These are phyloP conservation scores for Morpho helenor DNA, from an alignment of 2,888 invertebrate species.

Conservation along the genomic window DNA sequence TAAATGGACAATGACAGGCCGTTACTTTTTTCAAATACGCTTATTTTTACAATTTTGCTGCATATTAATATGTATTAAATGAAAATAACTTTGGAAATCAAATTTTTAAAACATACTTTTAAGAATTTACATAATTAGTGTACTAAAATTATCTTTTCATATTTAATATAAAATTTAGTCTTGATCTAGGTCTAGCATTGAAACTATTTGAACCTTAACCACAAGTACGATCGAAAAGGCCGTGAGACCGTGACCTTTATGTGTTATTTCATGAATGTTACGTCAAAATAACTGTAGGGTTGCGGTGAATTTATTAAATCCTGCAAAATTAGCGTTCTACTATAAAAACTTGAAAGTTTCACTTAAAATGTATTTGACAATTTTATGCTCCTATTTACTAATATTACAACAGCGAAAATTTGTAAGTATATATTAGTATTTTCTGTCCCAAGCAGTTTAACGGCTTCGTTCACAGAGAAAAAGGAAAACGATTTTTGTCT, in stretches of 20 bases:
- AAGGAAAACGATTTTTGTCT: too few species aligned
- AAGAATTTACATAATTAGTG: too few species aligned
- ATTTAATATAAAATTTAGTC: not conserved
- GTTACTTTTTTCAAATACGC: not conserved
- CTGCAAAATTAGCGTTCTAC: slow-evolving; percentile 5
- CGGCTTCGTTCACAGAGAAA: too few species aligned
- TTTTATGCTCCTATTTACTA: too few species aligned
- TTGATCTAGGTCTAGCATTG: slow-evolving; percentile 8
- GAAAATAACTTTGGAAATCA: not conserved
- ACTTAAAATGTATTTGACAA: too few species aligned
- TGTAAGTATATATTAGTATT: too few species aligned
- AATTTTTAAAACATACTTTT: too few species aligned
- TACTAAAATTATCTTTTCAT: not conserved
- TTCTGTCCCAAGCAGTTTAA: too few species aligned
- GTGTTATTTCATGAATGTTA: slow-evolving; percentile 14
- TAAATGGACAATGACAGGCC: too few species aligned
- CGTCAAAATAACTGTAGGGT: slow-evolving; percentile 12
- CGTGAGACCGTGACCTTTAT: slow-evolving; percentile 14
- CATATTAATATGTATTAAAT: too few species aligned
- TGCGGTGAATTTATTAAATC: slow-evolving; percentile 16
- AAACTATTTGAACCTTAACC: not conserved
- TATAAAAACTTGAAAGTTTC: too few species aligned
- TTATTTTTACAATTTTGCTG: not conserved
- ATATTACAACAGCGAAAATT: too few species aligned
- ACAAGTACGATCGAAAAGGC: slow-evolving; percentile 13